Evolutionary conservation across 2,797 vertebrate genomes (phyloP), one percentile per base, ranked within the genome.

Genomic region (Falco rusticolus): DNA sequence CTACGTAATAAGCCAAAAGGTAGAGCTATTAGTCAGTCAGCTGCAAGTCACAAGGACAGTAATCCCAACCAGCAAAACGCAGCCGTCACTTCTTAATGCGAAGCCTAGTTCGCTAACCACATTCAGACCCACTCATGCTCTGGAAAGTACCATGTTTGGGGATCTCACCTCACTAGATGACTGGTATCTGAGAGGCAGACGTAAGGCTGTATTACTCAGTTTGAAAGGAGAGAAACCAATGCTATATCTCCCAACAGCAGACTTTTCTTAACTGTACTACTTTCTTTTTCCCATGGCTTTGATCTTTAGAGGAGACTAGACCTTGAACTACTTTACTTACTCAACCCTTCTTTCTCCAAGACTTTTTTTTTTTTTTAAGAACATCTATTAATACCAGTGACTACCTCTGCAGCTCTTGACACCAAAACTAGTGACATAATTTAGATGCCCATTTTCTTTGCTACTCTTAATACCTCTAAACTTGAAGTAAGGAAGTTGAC

Each of bases 271-370:
- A 80, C 16, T 83, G 92, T 16, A 82, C 80, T 79, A 89, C 77
- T 84, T 91, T 91, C 21, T 51, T 92, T 70, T 84, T 47, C 51
- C 26, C 1, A 0, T 12, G 56, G 50, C 77, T 92, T 92, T 95
- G n/a, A 90, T 74, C 84, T 66, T 60, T 50, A 77, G 60, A 81
- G 82, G 59, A 92, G 57, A 84, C 39, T 70, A 60, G 93, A 95
- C 88, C 93, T 95, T 96, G 93, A 96, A 95, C 84, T 94, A 95
- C 86, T 96, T 93, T 95, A 84, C 77, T 79, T 79, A 92, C 51
- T 89, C 29, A 29, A 68, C 5, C 16, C 15, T 60, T 91, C 64
- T 76, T 82, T 29, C 51, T 21, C 0, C n/a, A 89, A 65, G 47
- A 68, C 47, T 31, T 56, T 59, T 50, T 31, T 56, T 59, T 68